Base-by-base conservation (phyloP, 2,888 invertebrate genomes). In the Eupithecia pulchellata region DNA sequence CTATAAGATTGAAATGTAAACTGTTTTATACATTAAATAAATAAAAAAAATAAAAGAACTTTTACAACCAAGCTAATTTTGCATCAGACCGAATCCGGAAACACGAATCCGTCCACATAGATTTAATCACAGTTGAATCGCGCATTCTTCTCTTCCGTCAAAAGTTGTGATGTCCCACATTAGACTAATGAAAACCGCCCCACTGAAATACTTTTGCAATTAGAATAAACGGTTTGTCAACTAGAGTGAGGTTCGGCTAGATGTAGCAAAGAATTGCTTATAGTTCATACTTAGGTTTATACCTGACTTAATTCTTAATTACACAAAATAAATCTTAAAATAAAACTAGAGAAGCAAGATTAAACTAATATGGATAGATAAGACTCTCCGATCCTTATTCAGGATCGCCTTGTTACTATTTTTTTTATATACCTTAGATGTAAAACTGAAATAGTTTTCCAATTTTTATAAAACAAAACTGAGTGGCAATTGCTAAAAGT, bases 141-240 rank as follows among this genome's bases (percentile, higher is more conserved):
- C 63, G 58, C 72, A 74, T 73, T 77, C 72, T 71, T 72, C 75
- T 73, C 75, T 68, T 75, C 66, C 78, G 74, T 81, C 78, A 80
- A 79, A 80, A 81, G 78, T 81, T 79, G 36, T 71, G 71, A 70
- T 74, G 74, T 76, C 77, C 69, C 76, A 74, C 87, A 88, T 89
- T 89, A 86, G 82, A 73, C 69, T 88, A 86, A 89, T 89, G 86
- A 86, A 85, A 87, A 86, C 79, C 81, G 78, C 78, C 81, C 83
- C 81, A 77, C 77, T 81, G 85, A 85, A 87, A 88, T 88, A 86
- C 87, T 86, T 86, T 85, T 77, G 82, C 84, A 87, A 87, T 89
- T 87, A 87, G 86, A 87, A 83, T 86, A 85, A 88, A 84, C 86
- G 84, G 74, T 83, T 79, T 68, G 72, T 73, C 27, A 64, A 60